Evolutionary conservation across 2,797 vertebrate species (phyloP).

Genomic region (Tangara arthus): DNA sequence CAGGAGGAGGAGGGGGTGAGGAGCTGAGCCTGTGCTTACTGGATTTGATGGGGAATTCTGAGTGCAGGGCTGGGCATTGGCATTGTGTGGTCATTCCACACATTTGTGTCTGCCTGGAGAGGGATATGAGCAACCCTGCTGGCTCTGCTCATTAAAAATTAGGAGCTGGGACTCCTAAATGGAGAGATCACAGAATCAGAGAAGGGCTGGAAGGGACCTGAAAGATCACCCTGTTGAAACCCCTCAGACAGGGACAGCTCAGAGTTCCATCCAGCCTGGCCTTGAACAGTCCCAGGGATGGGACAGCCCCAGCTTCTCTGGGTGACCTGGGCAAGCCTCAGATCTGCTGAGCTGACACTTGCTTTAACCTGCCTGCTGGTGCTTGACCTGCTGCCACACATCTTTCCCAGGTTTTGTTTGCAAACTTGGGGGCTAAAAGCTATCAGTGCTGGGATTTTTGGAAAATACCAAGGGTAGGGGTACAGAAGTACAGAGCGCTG

Average conservation of each 20-base stretch:
- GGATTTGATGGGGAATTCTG: background rate
- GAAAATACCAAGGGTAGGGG: background rate
- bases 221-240: background rate
- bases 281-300: background rate
- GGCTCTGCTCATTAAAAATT: background rate
- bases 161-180: background rate
- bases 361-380: background rate
- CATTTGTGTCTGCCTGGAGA: background rate
- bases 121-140: background rate
- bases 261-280: background rate
- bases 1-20: background rate
- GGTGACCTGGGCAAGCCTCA: background rate
- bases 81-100: background rate
- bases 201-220: background rate
- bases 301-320: background rate
- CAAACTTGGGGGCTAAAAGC: background rate
- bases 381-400: background rate
- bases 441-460: background rate
- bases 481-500: background rate
- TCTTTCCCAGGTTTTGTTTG: background rate
- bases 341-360: background rate
- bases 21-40: background rate
- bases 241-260: background rate
- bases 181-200: background rate
- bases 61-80: fast-evolving